These are phyloP conservation scores for Oscheius sp. DNA, from an alignment of 2,888 invertebrate species.

Conservation along the genomic window DNA sequence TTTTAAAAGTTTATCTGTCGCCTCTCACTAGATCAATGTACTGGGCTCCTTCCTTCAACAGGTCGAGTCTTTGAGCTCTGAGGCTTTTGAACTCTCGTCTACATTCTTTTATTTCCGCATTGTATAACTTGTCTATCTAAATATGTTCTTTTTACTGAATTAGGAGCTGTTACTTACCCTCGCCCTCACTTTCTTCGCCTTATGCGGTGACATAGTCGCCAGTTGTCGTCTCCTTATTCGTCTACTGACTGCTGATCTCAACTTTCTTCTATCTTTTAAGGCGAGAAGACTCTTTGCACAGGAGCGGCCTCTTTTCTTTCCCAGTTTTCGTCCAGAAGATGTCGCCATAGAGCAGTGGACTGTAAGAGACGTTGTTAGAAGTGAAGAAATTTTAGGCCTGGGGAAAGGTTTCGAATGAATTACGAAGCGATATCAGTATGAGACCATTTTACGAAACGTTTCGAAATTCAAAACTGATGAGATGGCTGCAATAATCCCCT, in stretches of 20 bases:
- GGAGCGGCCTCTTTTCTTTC: slow-evolving; percentile 1
- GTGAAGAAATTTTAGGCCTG: not conserved
- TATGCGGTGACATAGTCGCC: not conserved
- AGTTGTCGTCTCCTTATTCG: not conserved
- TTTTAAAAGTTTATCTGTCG: not conserved
- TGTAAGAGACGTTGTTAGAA: not conserved
- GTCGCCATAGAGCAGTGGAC: slow-evolving; percentile 5
- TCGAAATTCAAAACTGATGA: not conserved
- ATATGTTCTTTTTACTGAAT: not conserved
- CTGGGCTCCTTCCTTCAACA: not conserved
- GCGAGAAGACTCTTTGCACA: slow-evolving; percentile 17
- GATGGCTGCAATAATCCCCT: not conserved
- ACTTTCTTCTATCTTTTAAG: slow-evolving; percentile 7
- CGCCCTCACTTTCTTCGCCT: slow-evolving; percentile 3
- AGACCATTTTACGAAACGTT: not conserved
- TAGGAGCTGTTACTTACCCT: not conserved
- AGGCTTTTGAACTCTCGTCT: slow-evolving; percentile 1
- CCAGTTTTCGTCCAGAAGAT: not conserved
- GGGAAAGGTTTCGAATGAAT: not conserved
- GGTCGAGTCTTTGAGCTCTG: not conserved
- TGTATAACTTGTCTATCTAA: not conserved
- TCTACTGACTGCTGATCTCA: not conserved
- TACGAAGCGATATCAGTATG: not conserved
- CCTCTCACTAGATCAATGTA: slow-evolving; percentile 3
- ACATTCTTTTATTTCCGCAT: slow-evolving; percentile 3